Conservation (phyloP, 2,797 vertebrate species). For the Mionectes olivaceus region DNA sequence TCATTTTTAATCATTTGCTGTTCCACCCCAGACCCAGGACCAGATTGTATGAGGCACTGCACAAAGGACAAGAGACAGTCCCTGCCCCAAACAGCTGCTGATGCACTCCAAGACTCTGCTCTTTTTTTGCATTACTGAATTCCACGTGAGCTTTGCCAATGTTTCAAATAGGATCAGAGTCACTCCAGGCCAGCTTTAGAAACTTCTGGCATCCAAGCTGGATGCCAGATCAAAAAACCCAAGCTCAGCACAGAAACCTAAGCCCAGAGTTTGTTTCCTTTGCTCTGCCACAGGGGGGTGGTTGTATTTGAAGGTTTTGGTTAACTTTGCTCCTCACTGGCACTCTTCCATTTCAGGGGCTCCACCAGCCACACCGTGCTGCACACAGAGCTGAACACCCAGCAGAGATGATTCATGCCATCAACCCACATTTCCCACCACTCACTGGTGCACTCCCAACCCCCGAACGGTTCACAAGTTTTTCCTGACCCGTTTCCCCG, state of each 20-base stretch:
- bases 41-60: background rate
- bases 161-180: background rate
- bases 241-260: background rate
- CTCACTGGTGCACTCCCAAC: background rate
- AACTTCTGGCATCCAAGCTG: constrained; percentile 12
- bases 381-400: background rate
- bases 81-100: background rate
- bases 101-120: background rate
- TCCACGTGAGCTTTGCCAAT: background rate
- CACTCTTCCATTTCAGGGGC: background rate
- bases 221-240: constrained; percentile 9
- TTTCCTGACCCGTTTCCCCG: background rate
- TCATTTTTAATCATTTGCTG: background rate
- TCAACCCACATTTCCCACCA: background rate
- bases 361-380: background rate
- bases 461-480: background rate
- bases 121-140: background rate
- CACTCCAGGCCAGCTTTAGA: constrained; percentile 17
- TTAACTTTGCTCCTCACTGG: background rate
- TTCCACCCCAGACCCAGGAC: background rate
- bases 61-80: background rate
- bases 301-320: background rate
- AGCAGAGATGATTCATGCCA: background rate
- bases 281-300: background rate
- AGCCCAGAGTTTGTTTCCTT: background rate